Evolutionary conservation across 2,113 vertebrate genomes (phyloP).

Genomic region (Oreocharis arfaki): DNA sequence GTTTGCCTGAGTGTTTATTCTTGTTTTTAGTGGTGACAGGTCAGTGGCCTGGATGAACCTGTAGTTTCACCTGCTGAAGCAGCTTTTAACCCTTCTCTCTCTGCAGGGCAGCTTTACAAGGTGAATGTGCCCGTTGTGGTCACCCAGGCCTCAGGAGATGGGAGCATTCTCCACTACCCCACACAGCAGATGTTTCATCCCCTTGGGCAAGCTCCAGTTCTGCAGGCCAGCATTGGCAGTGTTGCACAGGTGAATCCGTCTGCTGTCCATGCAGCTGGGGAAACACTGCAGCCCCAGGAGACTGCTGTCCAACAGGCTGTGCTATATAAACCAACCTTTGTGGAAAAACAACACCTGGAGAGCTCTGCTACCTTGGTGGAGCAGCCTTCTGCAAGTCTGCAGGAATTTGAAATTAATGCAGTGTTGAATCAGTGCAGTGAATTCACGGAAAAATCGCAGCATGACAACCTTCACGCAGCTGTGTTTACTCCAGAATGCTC

Average conservation of each 20-base stretch:
- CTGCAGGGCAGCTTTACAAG: slow-evolving; percentile 89
- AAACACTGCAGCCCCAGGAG: slow-evolving; percentile 18
- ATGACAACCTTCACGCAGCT: not conserved
- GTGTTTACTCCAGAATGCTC: slow-evolving; percentile 40
- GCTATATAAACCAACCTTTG: not conserved
- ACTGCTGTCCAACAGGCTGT: not conserved
- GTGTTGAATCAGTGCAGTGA: not conserved
- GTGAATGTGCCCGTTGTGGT: slow-evolving; percentile 91
- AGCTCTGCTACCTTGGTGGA: not conserved
- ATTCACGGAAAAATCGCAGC: not conserved
- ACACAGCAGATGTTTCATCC: slow-evolving; percentile 71
- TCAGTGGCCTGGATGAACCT: not conserved
- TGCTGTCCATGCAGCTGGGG: slow-evolving; percentile 31
- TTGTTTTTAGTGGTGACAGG: not conserved
- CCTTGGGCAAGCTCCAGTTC: slow-evolving; percentile 45
- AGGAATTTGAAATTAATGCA: not conserved
- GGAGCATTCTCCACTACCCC: slow-evolving; percentile 65
- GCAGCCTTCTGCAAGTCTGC: slow-evolving; percentile 26
- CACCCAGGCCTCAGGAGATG: slow-evolving; percentile 77
- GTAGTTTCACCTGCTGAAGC: not conserved
- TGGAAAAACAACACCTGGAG: not conserved
- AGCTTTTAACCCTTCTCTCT: not conserved
- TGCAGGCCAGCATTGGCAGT: not conserved
- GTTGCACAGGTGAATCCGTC: slow-evolving; percentile 5
- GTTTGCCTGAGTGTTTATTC: not conserved